Evolutionary conservation across 64 coral and sea anemone genomes (phyloP).

Genomic region (Exaiptasia diaphana): DNA sequence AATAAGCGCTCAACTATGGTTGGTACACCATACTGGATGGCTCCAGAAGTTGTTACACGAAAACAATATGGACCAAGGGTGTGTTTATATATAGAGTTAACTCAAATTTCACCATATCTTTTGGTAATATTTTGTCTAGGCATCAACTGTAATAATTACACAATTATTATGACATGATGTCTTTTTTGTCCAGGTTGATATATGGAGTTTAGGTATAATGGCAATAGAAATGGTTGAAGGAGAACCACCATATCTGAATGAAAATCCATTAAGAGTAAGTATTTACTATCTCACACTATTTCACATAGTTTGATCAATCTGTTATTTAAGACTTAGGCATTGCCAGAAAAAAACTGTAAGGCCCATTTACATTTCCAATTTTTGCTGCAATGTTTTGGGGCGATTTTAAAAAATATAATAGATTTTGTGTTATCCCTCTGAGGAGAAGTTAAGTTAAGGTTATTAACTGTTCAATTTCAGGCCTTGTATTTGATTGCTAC

Average conservation of each 20-base stretch:
- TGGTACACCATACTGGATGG: conserved; percentile 98
- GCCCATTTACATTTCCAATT: too few relatives aligned
- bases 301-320: too few relatives aligned
- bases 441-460: too few relatives aligned
- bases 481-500: conserved; percentile 98
- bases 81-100: neutral
- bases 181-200: conserved; percentile 62
- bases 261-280: conserved; percentile 97
- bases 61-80: conserved; percentile 97
- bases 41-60: conserved; percentile 92
- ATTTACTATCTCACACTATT: too few relatives aligned
- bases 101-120: neutral
- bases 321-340: too few relatives aligned
- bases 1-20: conserved; percentile 99
- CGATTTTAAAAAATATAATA: too few relatives aligned
- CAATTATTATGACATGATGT: neutral
- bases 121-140: neutral
- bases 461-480: too few relatives aligned
- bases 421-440: too few relatives aligned
- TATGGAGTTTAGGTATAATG: conserved; percentile 99
- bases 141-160: neutral
- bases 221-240: conserved; percentile 99
- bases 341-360: too few relatives aligned
- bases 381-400: too few relatives aligned
- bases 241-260: conserved; percentile 96